These are phyloP conservation scores for Gouania willdenowi DNA, from an alignment of 2,797 vertebrate genomes.

Conservation along the genomic window DNA sequence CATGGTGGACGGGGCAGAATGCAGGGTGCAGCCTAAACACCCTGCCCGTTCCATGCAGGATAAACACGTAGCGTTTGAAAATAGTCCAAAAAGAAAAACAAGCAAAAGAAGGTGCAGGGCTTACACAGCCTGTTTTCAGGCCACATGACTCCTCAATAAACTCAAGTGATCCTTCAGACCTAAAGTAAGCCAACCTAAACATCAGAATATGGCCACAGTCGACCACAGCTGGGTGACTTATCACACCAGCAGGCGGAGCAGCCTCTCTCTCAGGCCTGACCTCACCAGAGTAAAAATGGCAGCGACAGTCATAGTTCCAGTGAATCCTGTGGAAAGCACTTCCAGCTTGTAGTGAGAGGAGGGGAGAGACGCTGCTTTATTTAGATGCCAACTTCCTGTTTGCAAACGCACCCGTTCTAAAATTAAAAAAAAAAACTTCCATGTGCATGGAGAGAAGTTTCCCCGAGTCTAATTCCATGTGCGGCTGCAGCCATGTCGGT, in stretches of 20 bases:
- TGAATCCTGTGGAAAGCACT: conserved; percentile 45
- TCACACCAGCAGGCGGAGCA: conserved; percentile 49
- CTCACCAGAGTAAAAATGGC: conserved; percentile 69
- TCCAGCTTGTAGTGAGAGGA: conserved; percentile 31
- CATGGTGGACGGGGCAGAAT: too few relatives aligned
- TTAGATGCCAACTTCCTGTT: conserved; percentile 77
- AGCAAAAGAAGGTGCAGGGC: conserved; percentile 2
- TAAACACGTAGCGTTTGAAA: too few relatives aligned
- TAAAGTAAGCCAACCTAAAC: conserved; percentile 43
- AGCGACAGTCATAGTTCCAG: conserved; percentile 60
- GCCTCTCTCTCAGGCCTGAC: conserved; percentile 62
- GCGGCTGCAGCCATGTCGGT: conserved; percentile 44
- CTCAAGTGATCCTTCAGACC: conserved; percentile 46
- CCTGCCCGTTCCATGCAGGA: too few relatives aligned
- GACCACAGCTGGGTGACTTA: conserved; percentile 60
- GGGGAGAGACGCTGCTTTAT: conserved; percentile 50
- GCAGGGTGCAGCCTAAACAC: too few relatives aligned
- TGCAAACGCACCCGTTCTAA: conserved; percentile 61
- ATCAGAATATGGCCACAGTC: conserved; percentile 39
- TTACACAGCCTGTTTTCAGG: conserved; percentile 21
- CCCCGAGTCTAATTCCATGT: conserved; percentile 72
- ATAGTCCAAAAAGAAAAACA: background rate
- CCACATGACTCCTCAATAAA: conserved; percentile 41
- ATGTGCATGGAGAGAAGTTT: conserved; percentile 61
- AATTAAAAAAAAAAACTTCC: conserved; percentile 61